Conservation (phyloP, 2,888 invertebrate genomes). For the Phyllotreta striolata region DNA sequence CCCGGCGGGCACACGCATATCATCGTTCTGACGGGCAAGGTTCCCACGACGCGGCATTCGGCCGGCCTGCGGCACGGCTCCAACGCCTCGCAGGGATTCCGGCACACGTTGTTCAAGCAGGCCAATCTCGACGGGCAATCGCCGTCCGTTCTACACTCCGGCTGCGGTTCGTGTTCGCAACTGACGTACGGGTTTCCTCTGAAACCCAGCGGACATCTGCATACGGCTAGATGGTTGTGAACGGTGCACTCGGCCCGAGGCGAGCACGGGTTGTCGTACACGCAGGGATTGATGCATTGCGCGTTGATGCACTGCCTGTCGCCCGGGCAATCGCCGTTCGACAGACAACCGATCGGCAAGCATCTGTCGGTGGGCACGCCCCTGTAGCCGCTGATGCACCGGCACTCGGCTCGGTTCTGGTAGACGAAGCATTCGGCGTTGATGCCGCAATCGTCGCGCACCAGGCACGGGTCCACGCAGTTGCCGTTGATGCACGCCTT, state of each 20-base stretch:
- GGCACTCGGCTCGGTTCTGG: slow-evolving; percentile 78
- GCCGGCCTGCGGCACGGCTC: slow-evolving; percentile 84
- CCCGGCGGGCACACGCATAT: slow-evolving; percentile 90
- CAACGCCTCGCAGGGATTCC: slow-evolving; percentile 80
- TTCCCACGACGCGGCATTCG: slow-evolving; percentile 81
- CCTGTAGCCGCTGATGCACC: slow-evolving; percentile 81
- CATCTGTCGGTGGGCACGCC: slow-evolving; percentile 81
- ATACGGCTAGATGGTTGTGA: slow-evolving; percentile 83
- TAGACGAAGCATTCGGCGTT: slow-evolving; percentile 84
- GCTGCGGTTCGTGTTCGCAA: slow-evolving; percentile 75
- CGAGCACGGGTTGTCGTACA: slow-evolving; percentile 79
- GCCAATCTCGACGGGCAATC: slow-evolving; percentile 84
- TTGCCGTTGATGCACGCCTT: slow-evolving; percentile 86
- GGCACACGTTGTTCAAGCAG: slow-evolving; percentile 83
- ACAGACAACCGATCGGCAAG: slow-evolving; percentile 81
- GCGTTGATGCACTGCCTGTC: slow-evolving; percentile 86
- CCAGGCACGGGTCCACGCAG: slow-evolving; percentile 85
- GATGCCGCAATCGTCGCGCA: slow-evolving; percentile 80
- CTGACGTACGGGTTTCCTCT: slow-evolving; percentile 84
- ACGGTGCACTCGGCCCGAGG: slow-evolving; percentile 81
- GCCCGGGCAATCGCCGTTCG: slow-evolving; percentile 86
- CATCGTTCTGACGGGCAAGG: slow-evolving; percentile 87
- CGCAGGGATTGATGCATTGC: slow-evolving; percentile 86
- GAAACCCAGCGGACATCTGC: slow-evolving; percentile 80
- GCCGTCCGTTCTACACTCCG: slow-evolving; percentile 81